Conservation (phyloP, 1,140 invertebrate genomes). For the Sycobia sp. region DNA sequence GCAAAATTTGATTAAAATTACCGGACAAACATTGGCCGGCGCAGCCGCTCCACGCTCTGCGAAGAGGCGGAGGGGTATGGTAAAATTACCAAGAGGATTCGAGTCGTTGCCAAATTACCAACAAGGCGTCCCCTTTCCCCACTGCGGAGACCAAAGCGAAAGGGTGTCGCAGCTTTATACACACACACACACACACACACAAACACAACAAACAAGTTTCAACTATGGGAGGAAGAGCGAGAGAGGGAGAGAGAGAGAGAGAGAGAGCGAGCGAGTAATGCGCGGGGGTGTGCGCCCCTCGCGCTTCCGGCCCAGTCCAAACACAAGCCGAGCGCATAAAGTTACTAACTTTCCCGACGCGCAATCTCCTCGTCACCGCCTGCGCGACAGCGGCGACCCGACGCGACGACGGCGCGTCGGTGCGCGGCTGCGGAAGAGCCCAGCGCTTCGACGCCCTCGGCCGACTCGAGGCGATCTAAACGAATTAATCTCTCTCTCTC, state of each 20-base stretch:
- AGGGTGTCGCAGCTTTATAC: no score
- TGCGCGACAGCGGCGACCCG: slow-evolving; percentile 38
- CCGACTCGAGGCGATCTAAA: slow-evolving; percentile 47
- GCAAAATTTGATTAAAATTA: slow-evolving; percentile 29
- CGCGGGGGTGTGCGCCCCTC: no score
- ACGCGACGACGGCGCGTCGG: no score
- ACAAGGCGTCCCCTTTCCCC: no score
- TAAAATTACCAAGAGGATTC: slow-evolving; percentile 13
- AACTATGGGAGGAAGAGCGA: slow-evolving; percentile 42
- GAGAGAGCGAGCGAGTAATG: no score
- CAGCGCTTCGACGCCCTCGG: slow-evolving; percentile 43
- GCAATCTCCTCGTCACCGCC: slow-evolving; percentile 48
- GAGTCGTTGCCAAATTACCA: slow-evolving; percentile 55
- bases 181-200: no score
- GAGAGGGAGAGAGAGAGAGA: no score
- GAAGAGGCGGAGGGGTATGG: no score
- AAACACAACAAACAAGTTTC: no score
- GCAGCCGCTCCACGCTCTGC: no score
- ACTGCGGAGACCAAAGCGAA: no score
- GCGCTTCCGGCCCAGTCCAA: slow-evolving; percentile 55
- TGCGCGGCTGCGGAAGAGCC: slow-evolving; percentile 45
- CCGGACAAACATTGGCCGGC: slow-evolving; percentile 8
- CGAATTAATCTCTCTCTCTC: slow-evolving; percentile 44
- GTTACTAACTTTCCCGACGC: slow-evolving; percentile 55
- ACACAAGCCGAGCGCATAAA: slow-evolving; percentile 56